Evolutionary conservation across 2,888 invertebrate genomes (phyloP).

Genomic region (Kryphioiulus occultus): DNA sequence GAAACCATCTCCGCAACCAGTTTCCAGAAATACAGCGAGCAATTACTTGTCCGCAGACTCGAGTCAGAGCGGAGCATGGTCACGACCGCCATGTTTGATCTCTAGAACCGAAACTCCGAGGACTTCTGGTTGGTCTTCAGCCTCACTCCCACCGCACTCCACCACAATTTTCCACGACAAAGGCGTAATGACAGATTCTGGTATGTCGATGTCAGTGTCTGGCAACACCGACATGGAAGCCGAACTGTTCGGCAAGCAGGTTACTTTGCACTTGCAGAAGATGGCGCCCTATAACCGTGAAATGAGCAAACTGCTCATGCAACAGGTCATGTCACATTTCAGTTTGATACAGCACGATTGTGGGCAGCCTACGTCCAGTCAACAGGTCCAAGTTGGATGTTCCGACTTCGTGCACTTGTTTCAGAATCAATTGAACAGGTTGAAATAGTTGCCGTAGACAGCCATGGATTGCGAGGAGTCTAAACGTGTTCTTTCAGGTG

Average conservation of each 20-base stretch:
- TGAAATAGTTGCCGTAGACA: neutral
- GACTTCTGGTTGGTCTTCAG: neutral
- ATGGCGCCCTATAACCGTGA: slow-evolving; percentile 41
- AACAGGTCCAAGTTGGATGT: neutral
- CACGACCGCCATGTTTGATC: neutral
- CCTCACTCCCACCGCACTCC: neutral
- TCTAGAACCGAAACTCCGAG: neutral
- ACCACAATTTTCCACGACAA: neutral
- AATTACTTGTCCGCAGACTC: neutral
- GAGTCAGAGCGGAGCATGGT: neutral
- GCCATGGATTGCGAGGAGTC: no score
- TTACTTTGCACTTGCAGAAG: slow-evolving; percentile 29
- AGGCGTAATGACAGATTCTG: neutral
- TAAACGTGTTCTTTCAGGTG: no score
- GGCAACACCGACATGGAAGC: neutral
- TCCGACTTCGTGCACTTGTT: neutral
- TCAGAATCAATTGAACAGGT: neutral
- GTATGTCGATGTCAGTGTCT: neutral
- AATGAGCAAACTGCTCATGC: slow-evolving; percentile 44
- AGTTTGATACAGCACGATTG: neutral
- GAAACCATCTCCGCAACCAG: neutral
- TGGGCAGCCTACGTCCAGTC: neutral
- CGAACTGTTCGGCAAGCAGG: slow-evolving; percentile 43
- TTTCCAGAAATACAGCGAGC: neutral
- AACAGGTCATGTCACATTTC: slow-evolving; percentile 39